Percentiles rank a stretch among this genome's conserved stretches.
phyloP scores from a whole-genome alignment of 2,113 vertebrate genomes.

The Dicentrarchus labrax region DNA sequence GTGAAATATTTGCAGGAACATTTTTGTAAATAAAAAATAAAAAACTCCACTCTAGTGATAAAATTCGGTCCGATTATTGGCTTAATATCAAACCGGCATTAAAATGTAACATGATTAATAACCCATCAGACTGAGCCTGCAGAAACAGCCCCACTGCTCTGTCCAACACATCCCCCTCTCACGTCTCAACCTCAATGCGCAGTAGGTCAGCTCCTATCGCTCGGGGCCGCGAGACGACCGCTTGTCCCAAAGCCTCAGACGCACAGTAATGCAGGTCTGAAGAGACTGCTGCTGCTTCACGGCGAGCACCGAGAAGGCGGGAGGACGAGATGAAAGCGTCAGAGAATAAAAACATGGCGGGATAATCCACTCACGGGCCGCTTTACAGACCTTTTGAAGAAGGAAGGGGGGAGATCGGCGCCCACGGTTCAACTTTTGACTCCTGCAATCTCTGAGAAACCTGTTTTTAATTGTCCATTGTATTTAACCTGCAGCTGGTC shows the following conservation, averaged over 20 bases:
- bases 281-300: conserved; percentile 1
- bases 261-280: conserved; percentile 44
- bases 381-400: conserved; percentile 46
- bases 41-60: too few relatives aligned
- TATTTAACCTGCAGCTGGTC: not conserved
- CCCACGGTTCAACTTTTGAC: conserved; percentile 62
- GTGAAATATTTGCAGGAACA: too few relatives aligned
- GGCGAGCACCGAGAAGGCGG: conserved; percentile 13
- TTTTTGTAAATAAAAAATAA: too few relatives aligned
- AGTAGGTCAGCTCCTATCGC: conserved; percentile 54
- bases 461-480: not conserved
- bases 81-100: too few relatives aligned
- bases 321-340: conserved; percentile 66
- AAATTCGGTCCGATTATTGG: too few relatives aligned
- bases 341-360: conserved; percentile 53
- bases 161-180: conserved; percentile 29
- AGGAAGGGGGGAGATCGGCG: not conserved
- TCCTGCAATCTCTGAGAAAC: not conserved
- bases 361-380: conserved; percentile 68
- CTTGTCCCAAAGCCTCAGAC: conserved; percentile 37
- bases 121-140: conserved; percentile 4
- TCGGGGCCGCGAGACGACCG: conserved; percentile 56
- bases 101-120: too few relatives aligned
- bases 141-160: conserved; percentile 19
- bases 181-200: not conserved